phyloP scores from a whole-genome alignment of 2,888 invertebrate genomes.

The Eristalis arbustorum region DNA sequence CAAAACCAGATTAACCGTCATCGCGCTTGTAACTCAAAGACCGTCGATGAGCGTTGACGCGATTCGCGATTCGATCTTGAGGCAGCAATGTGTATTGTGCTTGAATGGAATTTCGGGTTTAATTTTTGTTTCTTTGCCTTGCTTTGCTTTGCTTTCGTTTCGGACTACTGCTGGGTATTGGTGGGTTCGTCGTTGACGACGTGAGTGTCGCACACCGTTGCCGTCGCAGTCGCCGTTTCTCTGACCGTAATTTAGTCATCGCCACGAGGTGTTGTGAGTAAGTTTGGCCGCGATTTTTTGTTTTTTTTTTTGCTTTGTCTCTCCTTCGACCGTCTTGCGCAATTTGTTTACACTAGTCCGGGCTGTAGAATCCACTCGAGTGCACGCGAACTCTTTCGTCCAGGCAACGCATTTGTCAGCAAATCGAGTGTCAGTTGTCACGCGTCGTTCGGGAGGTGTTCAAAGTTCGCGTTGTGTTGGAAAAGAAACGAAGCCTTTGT shows the following conservation, averaged over 20 bases:
- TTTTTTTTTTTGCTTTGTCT: neutral
- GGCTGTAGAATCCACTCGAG: slow-evolving; percentile 4
- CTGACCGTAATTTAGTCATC: slow-evolving; percentile 54
- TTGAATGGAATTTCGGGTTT: slow-evolving; percentile 47
- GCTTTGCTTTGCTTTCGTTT: slow-evolving; percentile 1
- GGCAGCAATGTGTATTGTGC: neutral
- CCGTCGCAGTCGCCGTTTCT: slow-evolving; percentile 37
- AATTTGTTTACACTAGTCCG: slow-evolving; percentile 45
- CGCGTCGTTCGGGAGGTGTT: neutral
- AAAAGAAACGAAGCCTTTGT: neutral
- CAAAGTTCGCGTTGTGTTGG: slow-evolving; percentile 2
- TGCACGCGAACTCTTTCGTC: slow-evolving; percentile 22
- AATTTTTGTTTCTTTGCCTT: neutral
- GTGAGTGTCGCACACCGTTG: slow-evolving; percentile 5
- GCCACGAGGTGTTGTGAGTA: slow-evolving; percentile 45
- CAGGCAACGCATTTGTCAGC: neutral
- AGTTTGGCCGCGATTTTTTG: slow-evolving; percentile 39
- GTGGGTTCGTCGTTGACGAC: neutral
- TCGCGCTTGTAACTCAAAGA: neutral
- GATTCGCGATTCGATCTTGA: slow-evolving; percentile 29
- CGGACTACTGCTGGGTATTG: neutral
- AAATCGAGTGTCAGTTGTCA: slow-evolving; percentile 17
- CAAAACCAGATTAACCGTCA: slow-evolving; percentile 45
- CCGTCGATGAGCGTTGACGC: neutral
- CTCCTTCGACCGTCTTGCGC: neutral